These are phyloP conservation scores for Meloe dianella DNA, from an alignment of 2,888 invertebrate species.

Conservation along the genomic window DNA sequence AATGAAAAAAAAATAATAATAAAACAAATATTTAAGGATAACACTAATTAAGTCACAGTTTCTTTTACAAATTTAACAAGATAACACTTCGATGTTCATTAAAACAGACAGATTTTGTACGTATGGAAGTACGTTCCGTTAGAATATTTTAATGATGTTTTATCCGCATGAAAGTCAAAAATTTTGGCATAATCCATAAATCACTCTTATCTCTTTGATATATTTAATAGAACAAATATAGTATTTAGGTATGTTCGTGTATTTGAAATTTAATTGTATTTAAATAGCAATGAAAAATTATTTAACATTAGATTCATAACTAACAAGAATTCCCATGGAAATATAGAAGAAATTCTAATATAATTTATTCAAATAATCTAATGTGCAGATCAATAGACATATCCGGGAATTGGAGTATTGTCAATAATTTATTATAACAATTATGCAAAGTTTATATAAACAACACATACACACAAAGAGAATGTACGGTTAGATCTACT, in stretches of 20 bases:
- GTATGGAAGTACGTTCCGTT: not conserved
- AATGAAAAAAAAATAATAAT: not conserved
- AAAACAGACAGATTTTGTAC: not conserved
- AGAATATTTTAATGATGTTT: not conserved
- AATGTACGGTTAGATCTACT: not conserved
- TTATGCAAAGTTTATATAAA: not conserved
- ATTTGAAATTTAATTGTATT: not conserved
- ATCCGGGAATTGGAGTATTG: not conserved
- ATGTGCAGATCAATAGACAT: not conserved
- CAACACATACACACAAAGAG: not conserved
- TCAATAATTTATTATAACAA: not conserved
- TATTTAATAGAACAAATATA: not conserved
- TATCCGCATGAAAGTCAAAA: not conserved
- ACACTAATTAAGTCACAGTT: not conserved
- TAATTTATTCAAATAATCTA: constrained; percentile 9
- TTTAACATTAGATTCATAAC: not conserved
- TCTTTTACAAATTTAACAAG: not conserved
- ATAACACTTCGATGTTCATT: not conserved
- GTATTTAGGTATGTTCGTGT: not conserved
- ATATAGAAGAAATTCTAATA: not conserved
- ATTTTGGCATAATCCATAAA: not conserved
- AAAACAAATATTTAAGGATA: too few relatives aligned
- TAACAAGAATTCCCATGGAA: not conserved
- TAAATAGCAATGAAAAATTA: not conserved
- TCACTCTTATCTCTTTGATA: not conserved